Base-by-base conservation (phyloP, 2,797 vertebrate genomes). In the Mallotus villosus region DNA sequence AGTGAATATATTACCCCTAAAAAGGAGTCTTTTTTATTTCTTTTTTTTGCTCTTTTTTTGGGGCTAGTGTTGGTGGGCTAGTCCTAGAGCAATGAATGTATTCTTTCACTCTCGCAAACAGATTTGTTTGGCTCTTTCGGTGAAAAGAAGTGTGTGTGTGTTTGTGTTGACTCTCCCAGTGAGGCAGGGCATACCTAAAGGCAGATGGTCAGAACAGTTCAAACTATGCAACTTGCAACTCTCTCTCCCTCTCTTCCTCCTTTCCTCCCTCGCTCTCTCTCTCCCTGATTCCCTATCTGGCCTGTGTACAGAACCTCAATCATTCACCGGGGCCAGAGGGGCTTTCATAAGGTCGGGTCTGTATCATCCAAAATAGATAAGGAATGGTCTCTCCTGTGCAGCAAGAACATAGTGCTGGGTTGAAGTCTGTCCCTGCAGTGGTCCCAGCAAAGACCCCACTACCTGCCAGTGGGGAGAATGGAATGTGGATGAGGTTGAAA, bases 401-500 rank as follows among this genome's bases (percentile, higher is more conserved):
- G 16, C 12, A 27, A 63, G 16, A 29, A 27, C 24, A 62, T 27
- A 29, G 27, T 32, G 17, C 9, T 32, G 17, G 12, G n/a, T 64
- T 46, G 64, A 55, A 55, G 16, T 4, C 71, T 24, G 65, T n/a
- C 32, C 73, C 62, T 62, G 68, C 80, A 78, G 73, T 68, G 78
- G 64, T 72, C 71, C 68, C 41, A 25, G 57, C 68, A n/a, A 80
- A 82, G 81, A 63, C 74, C 62, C 72, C 77, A 74, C 68, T 37
- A 53, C 63, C 72, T 34, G 6, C 41, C 24, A 41, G 64, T 63
- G 77, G 73, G 72, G 78, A 77, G 73, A 73, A 73, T 73, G 69
- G 75, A 51, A 24, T 51, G 53, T 21, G 59, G 8, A n/a, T 46
- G 34, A 58, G 68, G 81, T 75, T 63, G 73, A 78, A 74, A 72